A percentile compares a stretch with the other conserved stretches of the same genome.
Evolutionary conservation across 1,140 invertebrate species (phyloP).

Genomic region (Homalodisca vitripennis): DNA sequence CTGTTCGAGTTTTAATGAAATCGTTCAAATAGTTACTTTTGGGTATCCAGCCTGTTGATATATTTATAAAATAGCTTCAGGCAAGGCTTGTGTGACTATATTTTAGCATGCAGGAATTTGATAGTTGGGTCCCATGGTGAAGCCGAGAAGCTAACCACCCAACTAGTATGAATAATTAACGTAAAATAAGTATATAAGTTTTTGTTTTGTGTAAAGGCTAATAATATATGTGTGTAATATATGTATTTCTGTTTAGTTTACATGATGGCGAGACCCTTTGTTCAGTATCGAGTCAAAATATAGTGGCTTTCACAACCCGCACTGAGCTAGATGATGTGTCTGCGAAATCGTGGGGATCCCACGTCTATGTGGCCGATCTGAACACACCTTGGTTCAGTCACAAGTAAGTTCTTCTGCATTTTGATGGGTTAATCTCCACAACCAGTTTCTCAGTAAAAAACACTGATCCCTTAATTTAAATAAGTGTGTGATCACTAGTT

Average conservation of each 20-base stretch:
- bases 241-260: slow-evolving; percentile 37
- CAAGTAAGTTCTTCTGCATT: slow-evolving; percentile 65
- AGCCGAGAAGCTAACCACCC: neutral
- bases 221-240: neutral
- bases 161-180: neutral
- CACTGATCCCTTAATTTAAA: no score
- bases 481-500: no score
- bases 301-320: slow-evolving; percentile 75
- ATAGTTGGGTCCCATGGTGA: no score
- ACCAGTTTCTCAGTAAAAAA: no score
- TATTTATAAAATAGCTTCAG: neutral
- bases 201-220: neutral
- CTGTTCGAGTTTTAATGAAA: no score
- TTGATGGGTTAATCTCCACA: no score
- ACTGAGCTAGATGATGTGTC: slow-evolving; percentile 64
- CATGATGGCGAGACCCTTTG: slow-evolving; percentile 39
- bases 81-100: neutral
- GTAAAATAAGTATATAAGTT: neutral
- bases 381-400: slow-evolving; percentile 82
- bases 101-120: neutral
- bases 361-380: slow-evolving; percentile 84
- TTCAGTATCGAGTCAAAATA: slow-evolving; percentile 68
- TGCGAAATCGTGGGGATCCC: slow-evolving; percentile 67
- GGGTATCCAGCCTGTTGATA: no score
- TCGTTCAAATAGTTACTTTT: no score